These are phyloP conservation scores for Pediacus dermestoides DNA, from an alignment of 2,888 invertebrate genomes.

Conservation along the genomic window DNA sequence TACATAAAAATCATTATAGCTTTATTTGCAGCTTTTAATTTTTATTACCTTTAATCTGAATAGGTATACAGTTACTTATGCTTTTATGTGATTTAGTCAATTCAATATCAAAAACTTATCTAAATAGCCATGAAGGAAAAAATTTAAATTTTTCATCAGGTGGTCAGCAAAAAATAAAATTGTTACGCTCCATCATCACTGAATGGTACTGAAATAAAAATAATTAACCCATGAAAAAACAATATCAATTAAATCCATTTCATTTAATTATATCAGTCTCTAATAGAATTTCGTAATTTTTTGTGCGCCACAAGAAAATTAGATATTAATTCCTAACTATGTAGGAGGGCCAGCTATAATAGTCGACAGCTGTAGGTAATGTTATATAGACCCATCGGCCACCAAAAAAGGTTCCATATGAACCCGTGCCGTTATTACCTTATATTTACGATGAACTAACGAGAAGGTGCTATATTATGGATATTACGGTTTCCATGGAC, in stretches of 20 bases:
- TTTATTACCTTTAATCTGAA: too few species aligned
- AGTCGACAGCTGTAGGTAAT: constrained; percentile 28
- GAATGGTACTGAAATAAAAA: too few species aligned
- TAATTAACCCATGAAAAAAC: too few species aligned
- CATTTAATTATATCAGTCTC: constrained; percentile 9
- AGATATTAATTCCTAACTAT: constrained; percentile 34
- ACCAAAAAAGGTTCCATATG: constrained; percentile 16
- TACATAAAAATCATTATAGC: too few species aligned
- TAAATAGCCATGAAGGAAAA: too few species aligned
- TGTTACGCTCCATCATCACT: too few species aligned
- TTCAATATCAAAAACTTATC: too few species aligned
- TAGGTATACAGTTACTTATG: too few species aligned
- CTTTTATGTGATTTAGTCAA: too few species aligned
- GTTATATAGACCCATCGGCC: constrained; percentile 12
- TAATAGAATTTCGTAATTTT: constrained; percentile 23
- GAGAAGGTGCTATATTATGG: constrained; percentile 5
- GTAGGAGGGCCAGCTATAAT: constrained; percentile 32
- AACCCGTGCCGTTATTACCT: constrained; percentile 17
- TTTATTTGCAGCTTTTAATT: too few species aligned
- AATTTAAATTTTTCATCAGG: too few species aligned
- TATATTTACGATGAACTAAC: constrained; percentile 4
- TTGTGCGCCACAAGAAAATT: constrained; percentile 30
- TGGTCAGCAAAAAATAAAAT: too few species aligned
- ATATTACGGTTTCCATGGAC: background rate
- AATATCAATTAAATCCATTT: constrained; percentile 1